phyloP scores from a whole-genome alignment of 1,140 invertebrate species.

The Luehdorfia chinensis region DNA sequence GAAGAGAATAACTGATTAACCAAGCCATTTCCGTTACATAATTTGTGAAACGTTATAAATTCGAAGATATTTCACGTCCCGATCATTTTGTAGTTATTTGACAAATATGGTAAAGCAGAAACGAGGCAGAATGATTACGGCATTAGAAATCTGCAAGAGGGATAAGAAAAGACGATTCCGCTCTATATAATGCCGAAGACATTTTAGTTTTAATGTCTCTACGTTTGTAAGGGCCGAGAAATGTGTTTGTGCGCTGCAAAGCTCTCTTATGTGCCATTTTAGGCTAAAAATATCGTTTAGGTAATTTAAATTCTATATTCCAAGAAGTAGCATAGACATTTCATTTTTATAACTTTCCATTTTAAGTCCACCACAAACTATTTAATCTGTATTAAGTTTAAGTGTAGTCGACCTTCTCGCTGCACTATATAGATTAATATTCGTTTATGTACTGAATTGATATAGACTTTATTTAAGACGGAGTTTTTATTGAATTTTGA shows the following conservation, averaged over 20 bases:
- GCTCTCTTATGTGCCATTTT: conserved; percentile 62
- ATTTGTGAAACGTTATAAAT: too few species aligned
- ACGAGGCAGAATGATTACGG: too few species aligned
- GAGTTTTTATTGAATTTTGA: conserved; percentile 11
- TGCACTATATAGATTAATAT: conserved; percentile 12
- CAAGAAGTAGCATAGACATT: conserved; percentile 38
- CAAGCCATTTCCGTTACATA: too few species aligned
- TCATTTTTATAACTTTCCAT: conserved; percentile 1
- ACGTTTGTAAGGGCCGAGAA: conserved; percentile 27
- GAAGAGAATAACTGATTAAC: too few species aligned
- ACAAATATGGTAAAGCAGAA: too few species aligned
- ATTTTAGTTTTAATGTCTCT: too few species aligned
- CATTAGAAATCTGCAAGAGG: too few species aligned
- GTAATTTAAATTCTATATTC: conserved; percentile 56
- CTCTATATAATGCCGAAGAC: too few species aligned
- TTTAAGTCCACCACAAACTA: not conserved
- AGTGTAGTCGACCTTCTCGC: conserved; percentile 3
- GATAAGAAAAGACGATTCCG: too few species aligned
- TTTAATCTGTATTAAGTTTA: conserved; percentile 11
- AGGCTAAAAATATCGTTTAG: conserved; percentile 56
- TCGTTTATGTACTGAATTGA: conserved; percentile 8
- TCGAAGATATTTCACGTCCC: conserved; percentile 16
- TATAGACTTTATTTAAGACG: conserved; percentile 14
- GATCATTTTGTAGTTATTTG: not conserved
- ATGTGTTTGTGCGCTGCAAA: conserved; percentile 40